Percentiles rank a stretch among this genome's conserved stretches.
phyloP scores from a whole-genome alignment of 2,113 vertebrate genomes.

The Corythornis vintsioides region DNA sequence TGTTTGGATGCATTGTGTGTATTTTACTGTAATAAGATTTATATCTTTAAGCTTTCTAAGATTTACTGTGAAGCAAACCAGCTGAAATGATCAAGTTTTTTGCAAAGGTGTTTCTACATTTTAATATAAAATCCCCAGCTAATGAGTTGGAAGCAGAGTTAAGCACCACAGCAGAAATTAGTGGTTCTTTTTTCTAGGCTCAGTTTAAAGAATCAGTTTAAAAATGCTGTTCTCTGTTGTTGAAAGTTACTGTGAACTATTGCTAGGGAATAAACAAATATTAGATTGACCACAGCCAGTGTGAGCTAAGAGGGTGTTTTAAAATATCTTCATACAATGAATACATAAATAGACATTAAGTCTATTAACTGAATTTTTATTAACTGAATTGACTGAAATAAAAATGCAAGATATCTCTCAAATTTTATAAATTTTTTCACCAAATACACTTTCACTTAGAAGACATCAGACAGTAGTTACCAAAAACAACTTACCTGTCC shows the following conservation, averaged over 20 bases:
- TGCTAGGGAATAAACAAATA: neutral
- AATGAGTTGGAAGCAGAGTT: conserved; percentile 25
- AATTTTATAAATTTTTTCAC: neutral
- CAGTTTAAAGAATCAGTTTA: neutral
- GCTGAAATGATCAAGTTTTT: conserved; percentile 13
- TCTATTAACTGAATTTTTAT: neutral
- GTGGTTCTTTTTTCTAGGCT: neutral
- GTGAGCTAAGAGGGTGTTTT: neutral
- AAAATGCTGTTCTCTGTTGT: neutral
- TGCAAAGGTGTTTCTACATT: conserved; percentile 4
- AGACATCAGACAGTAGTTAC: neutral
- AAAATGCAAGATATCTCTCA: neutral
- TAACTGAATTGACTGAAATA: neutral
- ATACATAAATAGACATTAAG: neutral
- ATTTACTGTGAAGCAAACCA: neutral
- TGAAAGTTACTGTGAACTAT: neutral
- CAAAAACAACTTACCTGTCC: conserved; percentile 7
- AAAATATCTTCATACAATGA: neutral
- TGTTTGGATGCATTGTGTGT: conserved; percentile 61
- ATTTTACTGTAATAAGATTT: conserved; percentile 73
- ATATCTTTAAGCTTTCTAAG: conserved; percentile 64
- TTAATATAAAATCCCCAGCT: conserved; percentile 21
- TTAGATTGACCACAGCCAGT: neutral
- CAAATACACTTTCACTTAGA: neutral
- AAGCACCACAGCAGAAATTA: neutral